phyloP scores from a whole-genome alignment of 1,140 invertebrate species.

The Oryctes rhinoceros region DNA sequence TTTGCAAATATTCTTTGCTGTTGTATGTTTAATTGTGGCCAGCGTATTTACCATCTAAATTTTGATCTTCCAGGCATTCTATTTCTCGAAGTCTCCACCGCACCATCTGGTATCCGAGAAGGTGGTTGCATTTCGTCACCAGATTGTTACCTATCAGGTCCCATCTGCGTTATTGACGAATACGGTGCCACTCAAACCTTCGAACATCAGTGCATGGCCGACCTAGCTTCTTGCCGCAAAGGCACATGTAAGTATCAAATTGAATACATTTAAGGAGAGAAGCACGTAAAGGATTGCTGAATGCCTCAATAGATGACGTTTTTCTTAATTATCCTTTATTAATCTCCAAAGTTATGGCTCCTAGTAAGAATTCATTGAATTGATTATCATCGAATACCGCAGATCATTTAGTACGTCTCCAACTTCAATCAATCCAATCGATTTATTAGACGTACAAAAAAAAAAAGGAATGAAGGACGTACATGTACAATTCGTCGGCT shows the following conservation, averaged over 20 bases:
- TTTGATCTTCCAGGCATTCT: conserved; percentile 2
- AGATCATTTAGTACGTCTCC: not conserved
- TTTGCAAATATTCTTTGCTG: too few relatives aligned
- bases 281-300: too few relatives aligned
- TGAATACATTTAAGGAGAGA: not conserved
- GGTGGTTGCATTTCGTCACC: not conserved
- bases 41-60: too few relatives aligned
- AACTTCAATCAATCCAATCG: not conserved
- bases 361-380: not conserved
- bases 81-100: not conserved
- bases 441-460: not conserved
- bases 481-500: not conserved
- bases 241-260: conserved; percentile 61
- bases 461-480: not conserved
- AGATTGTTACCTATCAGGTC: conserved; percentile 53
- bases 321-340: too few relatives aligned
- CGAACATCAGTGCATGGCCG: conserved; percentile 64
- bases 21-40: too few relatives aligned
- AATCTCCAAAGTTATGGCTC: too few relatives aligned
- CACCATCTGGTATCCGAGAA: conserved; percentile 19
- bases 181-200: conserved; percentile 64
- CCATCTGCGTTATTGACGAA: conserved; percentile 65
- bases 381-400: not conserved
- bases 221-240: conserved; percentile 63
- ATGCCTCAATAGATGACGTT: too few relatives aligned